A percentile compares a stretch with the other conserved stretches of the same genome.
Conservation (phyloP, 1,140 invertebrate species). For the Panagrolaimus sp. region DNA sequence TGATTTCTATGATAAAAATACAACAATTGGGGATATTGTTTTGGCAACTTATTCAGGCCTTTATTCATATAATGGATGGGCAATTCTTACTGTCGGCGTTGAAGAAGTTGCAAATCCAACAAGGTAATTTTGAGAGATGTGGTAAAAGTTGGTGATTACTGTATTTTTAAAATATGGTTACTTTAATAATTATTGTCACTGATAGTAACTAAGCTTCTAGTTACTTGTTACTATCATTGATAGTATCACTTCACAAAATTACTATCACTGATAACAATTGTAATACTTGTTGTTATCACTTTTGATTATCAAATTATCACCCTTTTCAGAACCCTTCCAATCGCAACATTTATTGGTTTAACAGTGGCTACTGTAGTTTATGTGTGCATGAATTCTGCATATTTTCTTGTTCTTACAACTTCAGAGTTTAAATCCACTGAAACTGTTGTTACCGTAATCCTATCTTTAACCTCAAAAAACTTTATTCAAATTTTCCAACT, state of each 20-base stretch:
- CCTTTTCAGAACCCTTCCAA: constrained; percentile 40
- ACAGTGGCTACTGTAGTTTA: constrained; percentile 39
- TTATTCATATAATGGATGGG: constrained; percentile 53
- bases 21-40: constrained; percentile 46
- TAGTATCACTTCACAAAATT: too few relatives aligned
- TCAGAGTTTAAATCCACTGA: constrained; percentile 41
- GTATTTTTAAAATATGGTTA: too few relatives aligned
- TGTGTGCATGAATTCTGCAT: constrained; percentile 46
- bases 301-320: too few relatives aligned
- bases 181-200: too few relatives aligned
- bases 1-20: constrained; percentile 35
- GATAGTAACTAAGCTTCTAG: too few relatives aligned
- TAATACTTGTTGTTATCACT: not conserved
- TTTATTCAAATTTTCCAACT: constrained; percentile 7
- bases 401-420: constrained; percentile 44
- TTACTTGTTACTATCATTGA: too few relatives aligned
- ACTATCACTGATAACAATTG: not conserved
- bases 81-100: constrained; percentile 47
- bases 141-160: too few relatives aligned
- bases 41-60: constrained; percentile 46
- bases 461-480: not conserved
- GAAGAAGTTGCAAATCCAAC: constrained; percentile 50
- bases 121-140: constrained; percentile 32
- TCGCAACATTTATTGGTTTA: constrained; percentile 46
- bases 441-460: constrained; percentile 35